Conservation (phyloP, 2,888 invertebrate species). For the Volucella inflata region DNA sequence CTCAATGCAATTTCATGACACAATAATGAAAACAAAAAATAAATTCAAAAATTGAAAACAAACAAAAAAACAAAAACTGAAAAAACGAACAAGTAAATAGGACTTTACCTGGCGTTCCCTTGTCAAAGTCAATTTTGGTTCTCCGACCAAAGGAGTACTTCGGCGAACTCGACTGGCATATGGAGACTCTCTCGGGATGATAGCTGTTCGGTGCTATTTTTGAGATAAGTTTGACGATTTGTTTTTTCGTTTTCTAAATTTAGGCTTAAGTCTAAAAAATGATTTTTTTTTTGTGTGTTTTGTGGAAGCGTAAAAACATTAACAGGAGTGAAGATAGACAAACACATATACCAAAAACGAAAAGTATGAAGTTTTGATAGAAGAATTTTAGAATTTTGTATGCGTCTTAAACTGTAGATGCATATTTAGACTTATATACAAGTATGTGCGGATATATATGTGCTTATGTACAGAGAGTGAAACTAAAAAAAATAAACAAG, state of each 20-base stretch:
- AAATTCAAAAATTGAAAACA: constrained; percentile 69
- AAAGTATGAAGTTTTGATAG: too few relatives aligned
- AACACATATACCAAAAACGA: too few relatives aligned
- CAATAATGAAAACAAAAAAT: constrained; percentile 63
- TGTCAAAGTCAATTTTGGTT: constrained; percentile 82
- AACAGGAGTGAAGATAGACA: too few relatives aligned
- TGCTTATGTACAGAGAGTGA: too few relatives aligned
- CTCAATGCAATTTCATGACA: constrained; percentile 49
- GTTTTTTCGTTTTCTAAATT: constrained; percentile 43
- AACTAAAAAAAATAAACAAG: too few relatives aligned
- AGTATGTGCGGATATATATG: too few relatives aligned
- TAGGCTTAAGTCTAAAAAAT: constrained; percentile 27
- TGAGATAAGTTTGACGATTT: constrained; percentile 67
- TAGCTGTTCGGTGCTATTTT: constrained; percentile 84
- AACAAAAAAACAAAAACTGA: constrained; percentile 20
- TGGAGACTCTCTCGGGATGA: constrained; percentile 86
- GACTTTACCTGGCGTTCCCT: constrained; percentile 82
- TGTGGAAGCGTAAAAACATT: constrained; percentile 27
- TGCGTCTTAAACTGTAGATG: too few relatives aligned
- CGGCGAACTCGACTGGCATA: constrained; percentile 83
- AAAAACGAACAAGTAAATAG: neutral
- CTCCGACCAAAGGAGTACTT: constrained; percentile 85
- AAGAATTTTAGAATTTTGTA: too few relatives aligned
- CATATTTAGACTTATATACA: too few relatives aligned
- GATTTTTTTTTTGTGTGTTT: constrained; percentile 37